Percentiles rank a stretch among this genome's conserved stretches.
phyloP scores from a whole-genome alignment of 2,113 vertebrate species.

The Pachyramphus minor region DNA sequence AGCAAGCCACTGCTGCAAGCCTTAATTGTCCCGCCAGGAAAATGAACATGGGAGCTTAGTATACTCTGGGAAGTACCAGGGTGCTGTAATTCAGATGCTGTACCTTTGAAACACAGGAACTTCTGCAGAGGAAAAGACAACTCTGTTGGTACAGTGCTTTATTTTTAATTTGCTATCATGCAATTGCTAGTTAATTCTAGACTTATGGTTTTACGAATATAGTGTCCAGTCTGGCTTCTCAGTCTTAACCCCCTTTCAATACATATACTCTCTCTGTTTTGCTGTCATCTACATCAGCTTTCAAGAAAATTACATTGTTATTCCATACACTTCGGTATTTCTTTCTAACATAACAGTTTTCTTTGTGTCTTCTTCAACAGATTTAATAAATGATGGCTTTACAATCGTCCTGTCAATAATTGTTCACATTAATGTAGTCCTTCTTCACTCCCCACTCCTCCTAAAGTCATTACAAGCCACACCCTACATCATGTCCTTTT shows the following conservation, averaged over 20 bases:
- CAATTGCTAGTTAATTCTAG: not conserved
- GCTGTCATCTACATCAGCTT: not conserved
- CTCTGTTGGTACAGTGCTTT: not conserved
- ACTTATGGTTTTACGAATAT: not conserved
- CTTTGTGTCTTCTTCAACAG: not conserved
- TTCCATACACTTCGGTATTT: not conserved
- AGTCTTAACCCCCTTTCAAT: not conserved
- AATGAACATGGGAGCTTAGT: not conserved
- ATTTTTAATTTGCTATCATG: not conserved
- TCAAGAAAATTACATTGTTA: not conserved
- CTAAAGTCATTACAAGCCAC: not conserved
- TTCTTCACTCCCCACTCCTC: not conserved
- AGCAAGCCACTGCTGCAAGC: accelerated
- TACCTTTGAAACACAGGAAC: not conserved
- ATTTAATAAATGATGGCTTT: not conserved
- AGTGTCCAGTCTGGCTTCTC: not conserved
- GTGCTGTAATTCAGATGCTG: not conserved
- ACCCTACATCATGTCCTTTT: not conserved
- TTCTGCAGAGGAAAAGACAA: not conserved
- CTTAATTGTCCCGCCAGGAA: not conserved
- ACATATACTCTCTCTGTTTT: not conserved
- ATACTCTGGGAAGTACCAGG: not conserved
- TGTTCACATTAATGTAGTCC: not conserved
- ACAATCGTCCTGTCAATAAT: not conserved
- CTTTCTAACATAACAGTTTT: not conserved